Evolutionary conservation across 2,113 vertebrate species (phyloP).

Genomic region (Nestor notabilis): DNA sequence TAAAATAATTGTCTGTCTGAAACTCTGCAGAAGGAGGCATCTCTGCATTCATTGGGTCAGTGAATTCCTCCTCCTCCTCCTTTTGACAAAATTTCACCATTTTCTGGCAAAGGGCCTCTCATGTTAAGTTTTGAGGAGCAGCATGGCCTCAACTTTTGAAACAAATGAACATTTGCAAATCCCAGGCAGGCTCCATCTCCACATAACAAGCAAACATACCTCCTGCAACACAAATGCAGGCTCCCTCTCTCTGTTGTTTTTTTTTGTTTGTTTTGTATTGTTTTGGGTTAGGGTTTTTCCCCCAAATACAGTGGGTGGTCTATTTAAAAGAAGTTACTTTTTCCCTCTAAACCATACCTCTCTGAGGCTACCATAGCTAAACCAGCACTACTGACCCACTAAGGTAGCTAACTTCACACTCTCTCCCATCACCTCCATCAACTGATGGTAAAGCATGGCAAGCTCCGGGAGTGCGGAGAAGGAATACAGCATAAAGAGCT

Average conservation of each 20-base stretch:
- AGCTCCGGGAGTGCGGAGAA: slow-evolving; percentile 77
- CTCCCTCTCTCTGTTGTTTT: not conserved
- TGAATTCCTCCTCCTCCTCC: not conserved
- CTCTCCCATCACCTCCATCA: slow-evolving; percentile 71
- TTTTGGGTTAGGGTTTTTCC: not conserved
- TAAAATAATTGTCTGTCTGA: not conserved
- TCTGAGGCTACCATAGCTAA: not conserved
- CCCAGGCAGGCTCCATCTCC: not conserved
- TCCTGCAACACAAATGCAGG: not conserved
- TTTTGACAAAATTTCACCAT: not conserved
- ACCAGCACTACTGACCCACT: not conserved
- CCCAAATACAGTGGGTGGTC: not conserved
- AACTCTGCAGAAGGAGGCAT: not conserved
- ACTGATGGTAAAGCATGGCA: slow-evolving; percentile 62
- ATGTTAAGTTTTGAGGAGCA: not conserved
- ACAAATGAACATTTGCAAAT: not conserved
- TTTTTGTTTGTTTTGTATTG: not conserved
- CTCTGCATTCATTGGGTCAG: not conserved
- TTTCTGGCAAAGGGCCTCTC: not conserved
- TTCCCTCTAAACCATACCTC: not conserved
- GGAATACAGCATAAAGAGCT: slow-evolving; percentile 60
- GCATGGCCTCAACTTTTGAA: not conserved
- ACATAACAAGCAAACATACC: not conserved
- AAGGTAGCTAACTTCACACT: slow-evolving; percentile 64
- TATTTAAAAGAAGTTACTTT: not conserved